These are phyloP conservation scores for Colletes gigas DNA, from an alignment of 1,140 invertebrate species.

Conservation along the genomic window DNA sequence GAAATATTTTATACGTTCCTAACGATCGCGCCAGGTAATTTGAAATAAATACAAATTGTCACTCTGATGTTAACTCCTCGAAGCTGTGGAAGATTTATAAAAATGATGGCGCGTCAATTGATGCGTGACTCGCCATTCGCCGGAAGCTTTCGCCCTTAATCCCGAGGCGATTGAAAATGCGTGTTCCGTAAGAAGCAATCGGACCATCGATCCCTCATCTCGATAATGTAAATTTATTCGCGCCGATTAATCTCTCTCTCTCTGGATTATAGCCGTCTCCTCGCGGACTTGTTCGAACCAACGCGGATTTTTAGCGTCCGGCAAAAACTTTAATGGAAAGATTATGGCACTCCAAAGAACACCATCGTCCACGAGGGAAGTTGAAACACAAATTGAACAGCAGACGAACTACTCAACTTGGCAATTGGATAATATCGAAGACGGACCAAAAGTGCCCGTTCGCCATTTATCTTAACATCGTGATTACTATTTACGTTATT, in stretches of 20 bases:
- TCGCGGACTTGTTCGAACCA: slow-evolving; percentile 20
- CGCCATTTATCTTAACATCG: too few relatives aligned
- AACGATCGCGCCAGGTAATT: too few relatives aligned
- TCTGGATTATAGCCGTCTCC: neutral
- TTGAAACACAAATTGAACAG: slow-evolving; percentile 65
- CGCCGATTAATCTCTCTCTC: slow-evolving; percentile 48
- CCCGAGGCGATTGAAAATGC: neutral
- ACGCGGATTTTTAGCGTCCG: slow-evolving; percentile 42
- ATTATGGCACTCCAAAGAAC: slow-evolving; percentile 42
- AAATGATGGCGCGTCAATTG: neutral
- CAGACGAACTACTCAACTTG: slow-evolving; percentile 60
- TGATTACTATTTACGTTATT: too few relatives aligned
- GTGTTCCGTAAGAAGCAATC: neutral
- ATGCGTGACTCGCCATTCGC: neutral
- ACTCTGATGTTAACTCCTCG: too few relatives aligned
- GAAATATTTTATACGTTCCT: too few relatives aligned
- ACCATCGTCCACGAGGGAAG: slow-evolving; percentile 46
- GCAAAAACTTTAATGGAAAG: slow-evolving; percentile 67
- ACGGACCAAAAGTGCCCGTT: neutral
- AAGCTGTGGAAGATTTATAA: too few relatives aligned
- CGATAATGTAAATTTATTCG: slow-evolving; percentile 61
- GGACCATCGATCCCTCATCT: slow-evolving; percentile 44
- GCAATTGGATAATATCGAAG: slow-evolving; percentile 58
- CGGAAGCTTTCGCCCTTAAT: slow-evolving; percentile 19
- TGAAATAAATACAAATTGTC: too few relatives aligned